phyloP scores from a whole-genome alignment of 2,797 vertebrate species.

The Neosilurus mollespiculum region DNA sequence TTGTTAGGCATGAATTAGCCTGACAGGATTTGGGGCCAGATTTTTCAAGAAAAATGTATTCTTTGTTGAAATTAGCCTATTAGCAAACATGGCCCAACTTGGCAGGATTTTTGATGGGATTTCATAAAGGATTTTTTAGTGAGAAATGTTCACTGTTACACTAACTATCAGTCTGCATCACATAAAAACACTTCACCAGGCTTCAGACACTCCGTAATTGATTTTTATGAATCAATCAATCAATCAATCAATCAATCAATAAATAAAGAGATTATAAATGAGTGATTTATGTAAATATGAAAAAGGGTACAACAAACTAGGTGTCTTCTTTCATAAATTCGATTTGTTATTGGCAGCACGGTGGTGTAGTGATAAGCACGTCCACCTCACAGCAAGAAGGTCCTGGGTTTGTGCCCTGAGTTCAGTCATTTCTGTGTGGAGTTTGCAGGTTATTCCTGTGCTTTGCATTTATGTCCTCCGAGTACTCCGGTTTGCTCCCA shows the following conservation, averaged over 20 bases:
- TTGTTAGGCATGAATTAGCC: background rate
- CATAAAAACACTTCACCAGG: background rate
- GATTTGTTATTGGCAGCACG: too few relatives aligned
- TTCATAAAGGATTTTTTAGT: background rate
- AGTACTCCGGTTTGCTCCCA: too few relatives aligned
- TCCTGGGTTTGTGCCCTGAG: too few relatives aligned
- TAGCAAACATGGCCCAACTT: background rate
- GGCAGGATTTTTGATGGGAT: background rate
- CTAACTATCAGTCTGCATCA: background rate
- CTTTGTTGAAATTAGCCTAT: background rate
- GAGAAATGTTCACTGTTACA: background rate
- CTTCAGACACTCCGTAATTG: background rate
- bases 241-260: too few relatives aligned
- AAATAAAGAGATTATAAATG: background rate
- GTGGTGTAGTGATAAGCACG: too few relatives aligned
- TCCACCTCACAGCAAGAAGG: too few relatives aligned
- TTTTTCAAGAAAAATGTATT: background rate
- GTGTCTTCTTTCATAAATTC: background rate
- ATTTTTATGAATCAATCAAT: too few relatives aligned
- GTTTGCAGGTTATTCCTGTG: too few relatives aligned
- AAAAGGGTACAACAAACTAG: background rate
- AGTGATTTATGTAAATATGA: background rate
- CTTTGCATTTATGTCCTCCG: too few relatives aligned
- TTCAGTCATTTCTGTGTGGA: too few relatives aligned
- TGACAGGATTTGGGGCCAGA: background rate